Conservation (phyloP, 2,888 invertebrate species). For the Eristalis tenax region DNA sequence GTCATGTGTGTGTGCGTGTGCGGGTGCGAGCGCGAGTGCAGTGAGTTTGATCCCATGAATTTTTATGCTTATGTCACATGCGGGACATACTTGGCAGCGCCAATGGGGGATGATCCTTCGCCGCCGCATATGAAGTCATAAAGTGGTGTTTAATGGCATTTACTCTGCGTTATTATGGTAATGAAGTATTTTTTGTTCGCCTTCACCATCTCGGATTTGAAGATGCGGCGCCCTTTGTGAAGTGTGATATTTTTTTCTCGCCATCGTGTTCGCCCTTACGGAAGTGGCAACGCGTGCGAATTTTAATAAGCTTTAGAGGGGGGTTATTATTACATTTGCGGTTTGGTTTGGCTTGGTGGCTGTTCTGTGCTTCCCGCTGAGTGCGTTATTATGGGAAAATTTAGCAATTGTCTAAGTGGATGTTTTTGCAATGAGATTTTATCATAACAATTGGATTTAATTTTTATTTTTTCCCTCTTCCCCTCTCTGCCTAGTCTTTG, state of each 20-base stretch:
- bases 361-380: constrained; percentile 5
- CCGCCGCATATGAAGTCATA: constrained; percentile 77
- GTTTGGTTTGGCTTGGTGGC: constrained; percentile 25
- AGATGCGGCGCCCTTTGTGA: constrained; percentile 59
- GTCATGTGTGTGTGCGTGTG: constrained; percentile 9
- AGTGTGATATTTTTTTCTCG: constrained; percentile 40
- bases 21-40: not conserved
- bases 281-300: constrained; percentile 71
- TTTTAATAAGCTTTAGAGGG: constrained; percentile 64
- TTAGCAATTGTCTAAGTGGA: constrained; percentile 71
- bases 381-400: constrained; percentile 69
- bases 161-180: constrained; percentile 80
- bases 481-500: constrained; percentile 1
- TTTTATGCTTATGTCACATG: constrained; percentile 66
- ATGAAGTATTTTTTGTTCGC: constrained; percentile 74
- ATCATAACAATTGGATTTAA: constrained; percentile 72
- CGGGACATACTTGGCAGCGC: constrained; percentile 42
- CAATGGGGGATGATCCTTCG: constrained; percentile 65
- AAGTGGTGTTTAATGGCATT: constrained; percentile 81
- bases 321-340: constrained; percentile 49
- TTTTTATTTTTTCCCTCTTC: constrained; percentile 46
- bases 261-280: constrained; percentile 40
- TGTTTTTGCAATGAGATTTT: constrained; percentile 70
- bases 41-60: constrained; percentile 51
- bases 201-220: constrained; percentile 36